These are phyloP conservation scores for Microcebus jonahi DNA, from an alignment of 2,113 vertebrate species.

Conservation along the genomic window DNA sequence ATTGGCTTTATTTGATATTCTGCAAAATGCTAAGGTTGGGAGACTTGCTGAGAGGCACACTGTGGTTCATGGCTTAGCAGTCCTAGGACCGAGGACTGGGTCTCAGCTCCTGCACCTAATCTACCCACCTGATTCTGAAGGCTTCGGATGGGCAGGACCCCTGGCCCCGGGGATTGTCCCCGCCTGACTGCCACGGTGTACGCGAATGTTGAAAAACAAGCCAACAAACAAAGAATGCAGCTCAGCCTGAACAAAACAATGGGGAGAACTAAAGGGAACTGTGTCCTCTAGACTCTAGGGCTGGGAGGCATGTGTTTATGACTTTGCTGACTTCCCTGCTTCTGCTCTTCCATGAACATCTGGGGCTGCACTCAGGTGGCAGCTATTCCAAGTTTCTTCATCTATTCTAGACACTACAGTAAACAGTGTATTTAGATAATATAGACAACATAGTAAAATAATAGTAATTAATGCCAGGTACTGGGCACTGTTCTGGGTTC, in stretches of 20 bases:
- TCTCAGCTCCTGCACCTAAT: background rate
- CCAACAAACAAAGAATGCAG: background rate
- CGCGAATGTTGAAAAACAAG: background rate
- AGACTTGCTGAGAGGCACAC: background rate
- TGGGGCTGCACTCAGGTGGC: background rate
- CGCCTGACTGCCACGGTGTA: background rate
- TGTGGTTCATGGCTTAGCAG: background rate
- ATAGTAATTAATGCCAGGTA: background rate
- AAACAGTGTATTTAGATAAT: background rate
- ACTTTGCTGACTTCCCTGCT: no score
- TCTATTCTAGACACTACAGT: background rate
- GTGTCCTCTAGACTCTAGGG: background rate
- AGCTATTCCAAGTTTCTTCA: background rate
- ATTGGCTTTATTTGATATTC: background rate
- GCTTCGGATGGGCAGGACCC: background rate
- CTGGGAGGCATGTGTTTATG: fast-evolving
- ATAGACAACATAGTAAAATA: background rate
- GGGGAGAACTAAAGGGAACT: background rate
- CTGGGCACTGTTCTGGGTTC: background rate
- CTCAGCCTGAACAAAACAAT: background rate
- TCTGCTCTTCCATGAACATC: background rate
- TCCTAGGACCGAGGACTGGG: background rate
- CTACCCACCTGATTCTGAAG: background rate
- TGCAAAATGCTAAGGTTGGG: background rate
- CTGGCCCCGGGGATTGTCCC: background rate